Percentiles rank a stretch among this genome's conserved stretches.
Evolutionary conservation across 2,797 vertebrate genomes (phyloP).

Genomic region (Pristis pectinata): DNA sequence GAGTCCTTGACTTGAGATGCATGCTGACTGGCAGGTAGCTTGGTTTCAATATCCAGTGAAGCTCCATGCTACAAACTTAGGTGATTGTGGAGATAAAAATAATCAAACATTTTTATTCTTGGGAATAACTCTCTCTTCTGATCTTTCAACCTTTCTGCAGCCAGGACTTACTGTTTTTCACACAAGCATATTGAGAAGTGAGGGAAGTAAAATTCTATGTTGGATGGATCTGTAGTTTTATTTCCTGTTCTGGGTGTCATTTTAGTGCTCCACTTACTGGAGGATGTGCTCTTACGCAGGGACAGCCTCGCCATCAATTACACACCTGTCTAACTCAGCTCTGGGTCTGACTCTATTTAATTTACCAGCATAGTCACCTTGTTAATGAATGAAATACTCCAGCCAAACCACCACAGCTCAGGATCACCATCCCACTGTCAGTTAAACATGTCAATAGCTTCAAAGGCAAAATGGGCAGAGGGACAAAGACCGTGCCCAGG

Average conservation of each 20-base stretch:
- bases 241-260: background rate
- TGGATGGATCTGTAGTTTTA: background rate
- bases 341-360: background rate
- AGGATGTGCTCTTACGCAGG: background rate
- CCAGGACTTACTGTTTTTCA: background rate
- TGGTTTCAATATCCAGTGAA: background rate
- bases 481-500: background rate
- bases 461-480: background rate
- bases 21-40: background rate
- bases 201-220: background rate
- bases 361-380: background rate
- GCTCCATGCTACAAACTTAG: background rate
- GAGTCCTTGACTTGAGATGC: background rate
- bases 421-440: background rate
- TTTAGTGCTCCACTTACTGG: background rate
- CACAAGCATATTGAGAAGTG: too few relatives aligned
- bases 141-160: background rate
- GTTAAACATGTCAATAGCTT: background rate
- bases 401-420: background rate
- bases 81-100: background rate
- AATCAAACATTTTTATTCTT: background rate
- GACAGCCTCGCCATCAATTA: background rate
- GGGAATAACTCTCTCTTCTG: background rate
- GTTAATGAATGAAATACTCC: background rate
- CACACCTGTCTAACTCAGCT: background rate